Base-by-base conservation (phyloP, 2,113 vertebrate genomes). In the Labeo catla region DNA sequence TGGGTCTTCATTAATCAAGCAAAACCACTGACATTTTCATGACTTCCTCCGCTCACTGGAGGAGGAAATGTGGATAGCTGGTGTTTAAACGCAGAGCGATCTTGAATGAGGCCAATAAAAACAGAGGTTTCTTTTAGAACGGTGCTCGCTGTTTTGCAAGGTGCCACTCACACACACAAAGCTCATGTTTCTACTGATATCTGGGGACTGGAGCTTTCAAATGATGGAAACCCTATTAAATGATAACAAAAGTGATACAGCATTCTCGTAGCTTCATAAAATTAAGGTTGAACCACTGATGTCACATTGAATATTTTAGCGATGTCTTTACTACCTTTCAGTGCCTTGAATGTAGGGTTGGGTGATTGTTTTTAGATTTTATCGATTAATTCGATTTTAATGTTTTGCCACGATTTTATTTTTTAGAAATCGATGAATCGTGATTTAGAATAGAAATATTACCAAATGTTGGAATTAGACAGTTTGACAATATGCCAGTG, bases 1-100 rank as follows among this genome's bases (percentile, higher is more conserved):
- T 63, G 70, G 73, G 2, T 83, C 73, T 86, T 76, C 84, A 66
- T 90, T 79, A 81, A 90, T 91, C 76, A 90, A 86, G 59, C 45
- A 36, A 87, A 90, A 90, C 87, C 89, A 74, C 70, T 84, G 89
- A 92, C 87, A 85, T 90, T 90, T 93, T 92, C 79, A 91, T 86
- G 86, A 93, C 61, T 81, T 84, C 10, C 57, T 81, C 61, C 81
- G 86, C 89, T 92, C 87, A 63, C 45, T 87, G 86, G 43, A 72
- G 73, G 50, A 89, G 88, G 87, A 92, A 91, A 91, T 76, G 83
- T 63, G 65, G 81, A 52, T 49, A 78, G 49, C 21, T 81, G 88
- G 82, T 72, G 16, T 90, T 88, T 63, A 84, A 89, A 86, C 70
- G 73, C 82, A 84, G 15, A 76, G 63, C 73, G 85, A 88, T 88